phyloP scores from a whole-genome alignment of 2,797 vertebrate genomes.

The Ataeniobius toweri region DNA sequence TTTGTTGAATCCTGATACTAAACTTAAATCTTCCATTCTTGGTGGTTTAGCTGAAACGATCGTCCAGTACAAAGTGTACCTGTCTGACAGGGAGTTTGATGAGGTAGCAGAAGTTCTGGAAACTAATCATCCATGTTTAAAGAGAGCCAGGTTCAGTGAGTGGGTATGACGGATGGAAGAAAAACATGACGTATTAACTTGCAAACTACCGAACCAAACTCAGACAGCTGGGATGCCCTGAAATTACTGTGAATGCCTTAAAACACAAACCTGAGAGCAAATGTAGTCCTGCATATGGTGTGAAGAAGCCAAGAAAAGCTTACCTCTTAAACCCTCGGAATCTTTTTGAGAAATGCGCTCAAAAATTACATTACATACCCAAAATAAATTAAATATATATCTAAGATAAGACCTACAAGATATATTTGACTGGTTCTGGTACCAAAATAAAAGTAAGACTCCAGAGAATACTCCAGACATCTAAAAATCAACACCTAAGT shows the following conservation, averaged over 20 bases:
- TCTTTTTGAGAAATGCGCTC: no score
- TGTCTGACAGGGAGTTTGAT: not conserved
- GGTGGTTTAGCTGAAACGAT: slow-evolving; percentile 7
- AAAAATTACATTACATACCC: no score
- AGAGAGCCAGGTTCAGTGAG: slow-evolving; percentile 9
- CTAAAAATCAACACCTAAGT: no score
- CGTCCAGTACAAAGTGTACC: slow-evolving; percentile 16
- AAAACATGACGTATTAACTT: slow-evolving; percentile 15
- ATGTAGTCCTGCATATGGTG: slow-evolving; percentile 4
- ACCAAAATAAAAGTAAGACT: no score
- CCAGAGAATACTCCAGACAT: no score
- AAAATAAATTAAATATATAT: no score
- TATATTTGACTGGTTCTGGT: no score
- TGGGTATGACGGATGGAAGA: slow-evolving; percentile 20
- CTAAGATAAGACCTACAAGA: no score
- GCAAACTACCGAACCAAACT: slow-evolving; percentile 8
- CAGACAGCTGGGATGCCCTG: not conserved
- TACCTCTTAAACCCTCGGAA: not conserved
- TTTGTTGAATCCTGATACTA: not conserved
- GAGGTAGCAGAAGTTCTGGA: slow-evolving; percentile 1
- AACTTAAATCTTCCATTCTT: slow-evolving; percentile 11
- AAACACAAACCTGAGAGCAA: slow-evolving; percentile 1
- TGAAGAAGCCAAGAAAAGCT: slow-evolving; percentile 23
- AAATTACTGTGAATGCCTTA: slow-evolving; percentile 9
- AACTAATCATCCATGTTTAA: slow-evolving; percentile 9